Evolutionary conservation across 2,113 vertebrate species (phyloP), one percentile per base, ranked within the genome.

Genomic region (Stictonetta naevosa): DNA sequence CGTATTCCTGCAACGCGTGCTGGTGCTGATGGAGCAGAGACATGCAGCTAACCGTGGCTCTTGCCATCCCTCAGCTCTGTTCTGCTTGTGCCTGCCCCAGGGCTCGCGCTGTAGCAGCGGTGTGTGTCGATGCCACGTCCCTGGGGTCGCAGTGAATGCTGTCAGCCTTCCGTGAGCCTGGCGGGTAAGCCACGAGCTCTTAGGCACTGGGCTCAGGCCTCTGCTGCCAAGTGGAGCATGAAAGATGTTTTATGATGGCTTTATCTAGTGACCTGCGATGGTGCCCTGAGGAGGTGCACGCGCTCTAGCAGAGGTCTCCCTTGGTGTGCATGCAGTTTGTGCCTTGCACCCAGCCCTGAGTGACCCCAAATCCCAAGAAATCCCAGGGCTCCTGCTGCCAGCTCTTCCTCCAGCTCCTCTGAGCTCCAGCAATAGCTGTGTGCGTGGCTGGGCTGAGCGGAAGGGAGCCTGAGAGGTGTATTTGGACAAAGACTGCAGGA

Each of bases 261-360:
- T 55, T 17, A n/a, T 13, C 50, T 40, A 36, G 23, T 81, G 56
- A 19, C 17, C 18, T 1, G 2, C 18, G 46, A 2, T 55, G 36
- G 29, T 73, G 10, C 22, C 18, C 34, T 25, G 3, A 16, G 21
- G 10, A 19, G 21, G 8, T 20, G 1, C 8, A 9, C 1, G 0
- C 9, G 23, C 7, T 44, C 17, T 29, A 22, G 46, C 28, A 59
- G 66, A 34, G 31, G 31, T 5, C 8, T 68, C 28, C 52, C 34
- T 31, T 66, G 40, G 13, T 48, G 50, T 53, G 7, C 5, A 3
- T 4, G 20, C 23, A 52, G 7, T 13, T 25, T 3, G 0, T 81
- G 55, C 40, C 28, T 29, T 1, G 0, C 25, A 33, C 44, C 28
- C 18, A 18, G 34, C 11, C 29, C 29, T 15, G 23, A 14, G 46